A percentile compares a stretch with the other conserved stretches of the same genome.
phyloP scores from a whole-genome alignment of 2,113 vertebrate species.

The Psittacus erithacus region DNA sequence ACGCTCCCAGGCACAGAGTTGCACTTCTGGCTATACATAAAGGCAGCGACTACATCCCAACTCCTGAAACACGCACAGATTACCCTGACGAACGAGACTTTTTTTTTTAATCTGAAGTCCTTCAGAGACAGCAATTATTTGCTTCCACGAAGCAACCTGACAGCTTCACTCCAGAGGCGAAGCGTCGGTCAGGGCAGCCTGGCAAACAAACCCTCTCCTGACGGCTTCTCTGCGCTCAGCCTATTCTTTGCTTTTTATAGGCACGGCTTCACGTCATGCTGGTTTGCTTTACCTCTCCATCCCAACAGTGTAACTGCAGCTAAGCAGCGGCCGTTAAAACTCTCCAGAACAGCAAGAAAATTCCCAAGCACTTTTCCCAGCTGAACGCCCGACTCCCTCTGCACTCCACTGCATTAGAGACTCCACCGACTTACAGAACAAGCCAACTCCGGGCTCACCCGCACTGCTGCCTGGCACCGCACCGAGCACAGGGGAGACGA shows the following conservation, averaged over 20 bases:
- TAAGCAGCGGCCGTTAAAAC: background rate
- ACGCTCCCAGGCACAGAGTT: background rate
- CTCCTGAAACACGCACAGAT: background rate
- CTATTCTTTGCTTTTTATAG: background rate
- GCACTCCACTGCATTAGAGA: background rate
- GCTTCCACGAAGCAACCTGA: background rate
- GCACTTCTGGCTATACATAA: accelerated
- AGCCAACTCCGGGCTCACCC: background rate
- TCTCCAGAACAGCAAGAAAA: background rate
- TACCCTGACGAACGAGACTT: accelerated
- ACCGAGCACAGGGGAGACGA: background rate
- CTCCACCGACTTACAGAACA: background rate
- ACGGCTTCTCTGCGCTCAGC: background rate
- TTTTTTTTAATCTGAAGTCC: background rate
- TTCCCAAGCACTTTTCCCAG: background rate
- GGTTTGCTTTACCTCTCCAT: background rate
- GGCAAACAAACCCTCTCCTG: background rate
- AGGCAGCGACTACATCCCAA: background rate
- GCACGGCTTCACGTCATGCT: background rate
- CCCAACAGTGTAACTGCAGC: background rate
- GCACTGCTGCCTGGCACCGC: background rate
- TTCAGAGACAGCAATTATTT: background rate
- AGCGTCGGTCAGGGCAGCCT: background rate
- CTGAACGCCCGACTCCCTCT: background rate
- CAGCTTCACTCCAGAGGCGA: background rate